These are phyloP conservation scores for Drosophila paramelanica DNA, from an alignment of 2,888 invertebrate genomes.

Conservation along the genomic window DNA sequence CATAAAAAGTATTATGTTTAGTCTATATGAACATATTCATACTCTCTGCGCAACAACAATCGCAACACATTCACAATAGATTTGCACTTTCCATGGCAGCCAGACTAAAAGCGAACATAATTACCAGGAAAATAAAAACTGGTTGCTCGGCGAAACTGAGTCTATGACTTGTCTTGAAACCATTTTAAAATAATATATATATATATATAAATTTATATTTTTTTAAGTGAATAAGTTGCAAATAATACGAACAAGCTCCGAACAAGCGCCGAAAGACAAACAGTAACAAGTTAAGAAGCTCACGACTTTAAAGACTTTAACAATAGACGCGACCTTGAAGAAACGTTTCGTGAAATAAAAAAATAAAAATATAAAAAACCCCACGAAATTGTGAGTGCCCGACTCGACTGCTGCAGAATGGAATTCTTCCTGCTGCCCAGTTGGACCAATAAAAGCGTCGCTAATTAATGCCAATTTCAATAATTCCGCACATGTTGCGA, in stretches of 20 bases:
- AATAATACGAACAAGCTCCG: slow-evolving; percentile 38
- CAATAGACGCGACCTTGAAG: slow-evolving; percentile 74
- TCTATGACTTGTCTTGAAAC: slow-evolving; percentile 39
- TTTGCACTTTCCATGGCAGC: slow-evolving; percentile 53
- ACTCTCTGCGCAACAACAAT: slow-evolving; percentile 19
- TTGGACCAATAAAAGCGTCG: slow-evolving; percentile 70
- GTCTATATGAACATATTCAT: slow-evolving; percentile 10
- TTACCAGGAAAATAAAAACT: slow-evolving; percentile 22
- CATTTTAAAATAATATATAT: slow-evolving; percentile 27
- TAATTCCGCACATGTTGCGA: slow-evolving; percentile 59
- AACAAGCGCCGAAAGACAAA: slow-evolving; percentile 57
- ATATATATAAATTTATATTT: neutral
- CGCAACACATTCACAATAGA: slow-evolving; percentile 21
- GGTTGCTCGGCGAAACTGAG: slow-evolving; percentile 32
- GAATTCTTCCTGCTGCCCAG: slow-evolving; percentile 28
- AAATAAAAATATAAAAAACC: slow-evolving; percentile 19
- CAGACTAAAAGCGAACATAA: slow-evolving; percentile 30
- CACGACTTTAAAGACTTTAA: slow-evolving; percentile 58
- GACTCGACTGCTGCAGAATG: slow-evolving; percentile 8
- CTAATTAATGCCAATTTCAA: slow-evolving; percentile 78
- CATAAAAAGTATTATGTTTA: neutral
- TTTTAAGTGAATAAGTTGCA: slow-evolving; percentile 23
- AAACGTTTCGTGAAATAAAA: slow-evolving; percentile 44
- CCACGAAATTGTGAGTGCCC: slow-evolving; percentile 22
- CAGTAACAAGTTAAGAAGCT: slow-evolving; percentile 71